Conservation (phyloP, 2,797 vertebrate species). For the Sebastes taczanowskii region DNA sequence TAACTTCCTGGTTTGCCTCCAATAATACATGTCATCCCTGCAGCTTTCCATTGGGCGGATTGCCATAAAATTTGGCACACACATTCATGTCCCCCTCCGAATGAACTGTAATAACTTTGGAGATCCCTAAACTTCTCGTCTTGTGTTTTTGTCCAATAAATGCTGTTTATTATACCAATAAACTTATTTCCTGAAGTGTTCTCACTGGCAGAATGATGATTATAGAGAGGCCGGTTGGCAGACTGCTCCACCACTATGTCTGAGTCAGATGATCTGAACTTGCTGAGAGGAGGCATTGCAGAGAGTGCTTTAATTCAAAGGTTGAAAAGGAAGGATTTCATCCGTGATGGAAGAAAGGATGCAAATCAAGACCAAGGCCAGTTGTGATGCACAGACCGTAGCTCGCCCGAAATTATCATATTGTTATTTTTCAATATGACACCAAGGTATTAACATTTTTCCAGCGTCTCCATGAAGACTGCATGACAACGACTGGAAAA, state of each 20-base stretch:
- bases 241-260: not conserved
- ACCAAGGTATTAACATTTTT: not conserved
- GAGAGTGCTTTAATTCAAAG: constrained; percentile 23
- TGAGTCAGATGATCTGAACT: constrained; percentile 9
- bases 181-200: not conserved
- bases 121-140: not conserved
- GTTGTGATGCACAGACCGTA: not conserved
- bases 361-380: constrained; percentile 16
- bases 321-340: constrained; percentile 13
- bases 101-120: not conserved
- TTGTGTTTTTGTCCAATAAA: constrained; percentile 2
- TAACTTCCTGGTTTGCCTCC: too few species aligned
- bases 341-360: not conserved
- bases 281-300: constrained; percentile 14
- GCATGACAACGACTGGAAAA: not conserved
- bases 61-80: not conserved
- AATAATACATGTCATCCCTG: too few species aligned
- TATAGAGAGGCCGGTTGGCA: not conserved
- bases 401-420: not conserved
- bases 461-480: constrained; percentile 8
- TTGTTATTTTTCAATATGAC: constrained; percentile 7
- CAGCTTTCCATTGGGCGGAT: not conserved
- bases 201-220: not conserved
- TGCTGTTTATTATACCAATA: constrained; percentile 1
- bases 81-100: not conserved